These are phyloP conservation scores for Bombycilla garrulus DNA, from an alignment of 2,113 vertebrate species.

Conservation along the genomic window DNA sequence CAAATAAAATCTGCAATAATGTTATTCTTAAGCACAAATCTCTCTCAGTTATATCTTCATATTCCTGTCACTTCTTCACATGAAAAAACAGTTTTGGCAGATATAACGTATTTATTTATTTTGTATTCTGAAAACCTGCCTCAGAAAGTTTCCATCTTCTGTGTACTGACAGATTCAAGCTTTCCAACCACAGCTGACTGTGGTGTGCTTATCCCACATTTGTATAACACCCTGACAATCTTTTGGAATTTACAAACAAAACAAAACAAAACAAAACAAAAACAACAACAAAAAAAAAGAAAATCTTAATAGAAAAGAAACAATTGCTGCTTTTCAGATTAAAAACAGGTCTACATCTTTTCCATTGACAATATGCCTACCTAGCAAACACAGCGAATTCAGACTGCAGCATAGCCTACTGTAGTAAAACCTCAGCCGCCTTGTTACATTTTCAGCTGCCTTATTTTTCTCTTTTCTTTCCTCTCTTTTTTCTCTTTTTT, in stretches of 20 bases:
- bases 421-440: not conserved
- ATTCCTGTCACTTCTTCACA: not conserved
- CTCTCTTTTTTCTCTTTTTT: too few species aligned
- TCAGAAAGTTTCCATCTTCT: not conserved
- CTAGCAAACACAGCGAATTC: not conserved
- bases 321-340: not conserved
- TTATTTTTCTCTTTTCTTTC: too few species aligned
- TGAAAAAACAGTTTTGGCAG: not conserved
- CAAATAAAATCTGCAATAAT: not conserved
- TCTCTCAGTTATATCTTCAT: not conserved
- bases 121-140: not conserved
- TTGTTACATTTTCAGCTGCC: not conserved
- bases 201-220: fast-evolving
- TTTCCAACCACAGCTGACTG: not conserved
- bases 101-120: not conserved
- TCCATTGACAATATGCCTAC: not conserved
- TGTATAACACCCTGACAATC: not conserved
- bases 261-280: not conserved
- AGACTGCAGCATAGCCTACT: not conserved
- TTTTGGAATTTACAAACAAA: not conserved
- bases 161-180: not conserved
- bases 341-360: not conserved
- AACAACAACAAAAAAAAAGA: not conserved
- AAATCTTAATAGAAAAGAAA: not conserved
- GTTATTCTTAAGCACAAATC: not conserved